A percentile compares a stretch with the other conserved stretches of the same genome.
These are phyloP conservation scores for Nibea albiflora DNA, from an alignment of 2,113 vertebrate species.

Conservation along the genomic window DNA sequence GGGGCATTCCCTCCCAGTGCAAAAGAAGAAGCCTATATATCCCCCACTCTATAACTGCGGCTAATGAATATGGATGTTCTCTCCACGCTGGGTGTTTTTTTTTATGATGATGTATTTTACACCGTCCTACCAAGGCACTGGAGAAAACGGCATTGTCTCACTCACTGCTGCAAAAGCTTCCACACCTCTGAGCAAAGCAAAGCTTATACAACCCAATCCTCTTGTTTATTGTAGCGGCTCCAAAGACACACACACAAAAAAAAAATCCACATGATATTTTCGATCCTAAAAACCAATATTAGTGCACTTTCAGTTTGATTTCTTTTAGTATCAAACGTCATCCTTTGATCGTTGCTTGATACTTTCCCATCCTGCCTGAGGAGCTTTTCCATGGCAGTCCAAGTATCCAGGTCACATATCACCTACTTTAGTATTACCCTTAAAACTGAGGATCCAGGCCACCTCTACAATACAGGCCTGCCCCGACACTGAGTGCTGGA, in stretches of 20 bases:
- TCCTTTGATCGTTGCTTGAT: conserved; percentile 11
- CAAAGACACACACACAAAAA: neutral
- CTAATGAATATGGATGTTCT: conserved; percentile 58
- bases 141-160: conserved; percentile 35
- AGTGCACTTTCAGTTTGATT: neutral
- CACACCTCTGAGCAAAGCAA: conserved; percentile 34
- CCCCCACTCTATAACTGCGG: conserved; percentile 29
- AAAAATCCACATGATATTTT: neutral
- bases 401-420: conserved; percentile 72
- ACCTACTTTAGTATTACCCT: conserved; percentile 62
- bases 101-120: conserved; percentile 55
- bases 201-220: conserved; percentile 3
- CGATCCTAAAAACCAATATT: neutral
- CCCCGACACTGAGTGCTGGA: neutral
- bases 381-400: conserved; percentile 58
- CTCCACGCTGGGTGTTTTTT: conserved; percentile 41
- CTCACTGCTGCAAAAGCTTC: conserved; percentile 28
- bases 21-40: conserved; percentile 53
- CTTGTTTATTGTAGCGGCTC: neutral
- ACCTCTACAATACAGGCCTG: conserved; percentile 37
- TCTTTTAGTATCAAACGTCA: neutral
- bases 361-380: conserved; percentile 39
- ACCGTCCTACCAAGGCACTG: conserved; percentile 31
- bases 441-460: conserved; percentile 68
- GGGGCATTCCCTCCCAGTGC: conserved; percentile 74